Conservation (phyloP, 2,113 vertebrate species). For the Malurus elegans region DNA sequence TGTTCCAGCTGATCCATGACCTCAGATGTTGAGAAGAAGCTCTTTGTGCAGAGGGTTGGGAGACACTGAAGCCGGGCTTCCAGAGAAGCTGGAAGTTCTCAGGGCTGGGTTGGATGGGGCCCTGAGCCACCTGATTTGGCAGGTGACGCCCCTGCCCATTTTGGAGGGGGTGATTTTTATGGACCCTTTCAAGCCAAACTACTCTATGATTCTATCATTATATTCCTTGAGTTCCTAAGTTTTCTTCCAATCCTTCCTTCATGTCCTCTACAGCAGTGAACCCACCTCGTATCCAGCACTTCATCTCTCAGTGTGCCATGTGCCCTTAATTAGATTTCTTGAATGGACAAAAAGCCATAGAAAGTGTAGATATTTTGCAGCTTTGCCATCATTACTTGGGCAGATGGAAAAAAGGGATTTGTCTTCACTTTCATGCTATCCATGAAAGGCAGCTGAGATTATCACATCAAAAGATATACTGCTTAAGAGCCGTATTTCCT, state of each 20-base stretch:
- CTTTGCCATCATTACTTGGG: neutral
- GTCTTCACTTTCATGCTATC: neutral
- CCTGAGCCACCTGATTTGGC: neutral
- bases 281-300: neutral
- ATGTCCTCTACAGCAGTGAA: neutral
- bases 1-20: neutral
- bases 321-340: neutral
- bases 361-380: neutral
- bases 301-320: neutral
- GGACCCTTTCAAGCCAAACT: neutral
- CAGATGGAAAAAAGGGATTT: neutral
- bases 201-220: neutral
- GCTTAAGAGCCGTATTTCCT: neutral
- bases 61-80: neutral
- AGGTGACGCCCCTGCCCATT: fast-evolving
- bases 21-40: neutral
- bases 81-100: neutral
- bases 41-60: neutral
- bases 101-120: neutral
- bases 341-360: neutral
- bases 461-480: neutral
- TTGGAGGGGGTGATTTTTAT: fast-evolving
- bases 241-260: neutral
- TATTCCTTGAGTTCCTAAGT: neutral
- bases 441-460: neutral